Conservation (phyloP, 2,797 vertebrate species). For the Enteromius paludinosus region DNA sequence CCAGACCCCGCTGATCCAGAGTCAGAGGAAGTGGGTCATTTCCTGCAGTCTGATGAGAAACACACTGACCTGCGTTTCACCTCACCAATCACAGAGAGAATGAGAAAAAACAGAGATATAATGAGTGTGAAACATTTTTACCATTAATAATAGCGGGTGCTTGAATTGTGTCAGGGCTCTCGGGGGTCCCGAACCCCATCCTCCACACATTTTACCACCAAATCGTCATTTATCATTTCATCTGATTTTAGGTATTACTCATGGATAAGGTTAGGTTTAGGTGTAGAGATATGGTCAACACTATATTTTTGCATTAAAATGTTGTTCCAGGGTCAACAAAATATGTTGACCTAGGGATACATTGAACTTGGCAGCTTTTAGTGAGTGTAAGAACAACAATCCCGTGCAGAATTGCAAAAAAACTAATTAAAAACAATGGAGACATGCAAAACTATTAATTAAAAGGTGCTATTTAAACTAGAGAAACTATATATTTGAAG, state of each 20-base stretch:
- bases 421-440: not conserved
- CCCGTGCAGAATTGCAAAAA: not conserved
- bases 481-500: not conserved
- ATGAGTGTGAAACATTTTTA: constrained; percentile 11
- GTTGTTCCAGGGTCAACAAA: no score
- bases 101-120: not conserved
- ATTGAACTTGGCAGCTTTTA: not conserved
- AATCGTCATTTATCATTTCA: not conserved
- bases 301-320: no score
- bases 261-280: no score
- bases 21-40: constrained; percentile 44
- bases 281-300: no score
- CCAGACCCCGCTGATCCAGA: constrained; percentile 28
- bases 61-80: constrained; percentile 56
- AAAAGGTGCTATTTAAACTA: not conserved
- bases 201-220: constrained; percentile 15
- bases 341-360: no score
- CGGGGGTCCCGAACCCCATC: not conserved
- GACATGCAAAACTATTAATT: not conserved
- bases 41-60: constrained; percentile 54
- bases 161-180: constrained; percentile 1
- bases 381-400: not conserved
- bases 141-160: constrained; percentile 13
- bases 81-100: constrained; percentile 29
- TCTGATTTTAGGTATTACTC: no score